Evolutionary conservation across 2,797 vertebrate genomes (phyloP).

Genomic region (Odontamblyopus lacepedii): DNA sequence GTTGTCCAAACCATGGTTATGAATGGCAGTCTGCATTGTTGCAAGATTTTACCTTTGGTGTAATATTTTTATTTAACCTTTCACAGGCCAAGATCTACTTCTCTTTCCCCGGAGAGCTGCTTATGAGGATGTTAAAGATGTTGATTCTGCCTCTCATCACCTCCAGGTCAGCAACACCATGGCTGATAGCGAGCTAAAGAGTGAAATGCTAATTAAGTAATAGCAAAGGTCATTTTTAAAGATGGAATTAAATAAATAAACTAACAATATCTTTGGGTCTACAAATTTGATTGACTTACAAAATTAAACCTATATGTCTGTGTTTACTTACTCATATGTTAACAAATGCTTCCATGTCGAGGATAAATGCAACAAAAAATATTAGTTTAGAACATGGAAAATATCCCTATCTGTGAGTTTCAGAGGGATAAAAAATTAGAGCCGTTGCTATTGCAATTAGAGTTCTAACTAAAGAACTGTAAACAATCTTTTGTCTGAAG

Average conservation of each 20-base stretch:
- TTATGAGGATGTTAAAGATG: conserved; percentile 93
- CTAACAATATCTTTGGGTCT: no score
- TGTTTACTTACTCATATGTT: not conserved
- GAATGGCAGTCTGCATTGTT: not conserved
- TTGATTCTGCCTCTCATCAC: conserved; percentile 89
- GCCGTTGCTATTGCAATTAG: no score
- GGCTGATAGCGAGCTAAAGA: not conserved
- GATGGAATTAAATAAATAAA: no score
- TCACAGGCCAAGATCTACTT: conserved; percentile 88
- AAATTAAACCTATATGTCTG: not conserved
- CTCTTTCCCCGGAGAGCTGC: conserved; percentile 87
- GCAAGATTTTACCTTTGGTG: not conserved
- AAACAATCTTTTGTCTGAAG: no score
- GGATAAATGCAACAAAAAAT: no score
- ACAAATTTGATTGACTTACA: not conserved
- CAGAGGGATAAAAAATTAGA: no score
- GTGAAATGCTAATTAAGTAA: not conserved
- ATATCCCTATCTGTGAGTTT: no score
- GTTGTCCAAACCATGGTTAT: not conserved
- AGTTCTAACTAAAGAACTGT: no score
- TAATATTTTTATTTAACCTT: not conserved
- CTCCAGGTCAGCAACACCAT: conserved; percentile 78
- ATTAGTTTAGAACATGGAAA: no score
- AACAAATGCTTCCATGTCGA: not conserved
- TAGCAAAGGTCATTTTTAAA: no score